Evolutionary conservation across 2,113 vertebrate species (phyloP).

Genomic region (Lagopus leucura): DNA sequence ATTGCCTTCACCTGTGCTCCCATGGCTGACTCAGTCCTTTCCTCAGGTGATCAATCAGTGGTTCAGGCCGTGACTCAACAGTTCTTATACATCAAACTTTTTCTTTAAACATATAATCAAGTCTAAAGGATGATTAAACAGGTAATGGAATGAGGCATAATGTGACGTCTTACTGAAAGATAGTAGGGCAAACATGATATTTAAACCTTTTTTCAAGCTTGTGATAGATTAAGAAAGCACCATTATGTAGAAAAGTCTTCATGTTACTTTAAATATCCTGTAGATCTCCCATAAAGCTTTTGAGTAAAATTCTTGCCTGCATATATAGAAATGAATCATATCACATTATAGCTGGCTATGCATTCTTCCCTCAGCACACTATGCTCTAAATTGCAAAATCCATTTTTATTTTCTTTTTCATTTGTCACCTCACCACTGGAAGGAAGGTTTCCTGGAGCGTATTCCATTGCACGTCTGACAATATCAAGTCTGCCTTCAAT

Average conservation of each 20-base stretch:
- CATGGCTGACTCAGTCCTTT: no score
- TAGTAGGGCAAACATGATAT: conserved; percentile 1
- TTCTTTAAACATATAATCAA: not conserved
- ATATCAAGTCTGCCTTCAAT: conserved; percentile 57
- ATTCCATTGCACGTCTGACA: conserved; percentile 56
- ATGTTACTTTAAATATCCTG: conserved; percentile 24
- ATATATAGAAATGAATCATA: conserved; percentile 34
- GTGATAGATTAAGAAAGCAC: not conserved
- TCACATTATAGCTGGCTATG: conserved; percentile 34
- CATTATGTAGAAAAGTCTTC: not conserved
- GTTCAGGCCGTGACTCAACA: no score
- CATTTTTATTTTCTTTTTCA: conserved; percentile 70
- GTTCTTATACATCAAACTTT: not conserved
- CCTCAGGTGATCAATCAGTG: no score
- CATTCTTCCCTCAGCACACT: conserved; percentile 27
- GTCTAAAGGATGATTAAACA: conserved; percentile 36
- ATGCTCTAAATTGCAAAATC: conserved; percentile 71
- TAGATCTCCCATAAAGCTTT: conserved; percentile 16
- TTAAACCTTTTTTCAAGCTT: conserved; percentile 21
- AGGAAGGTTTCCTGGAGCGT: conserved; percentile 58
- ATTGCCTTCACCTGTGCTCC: no score
- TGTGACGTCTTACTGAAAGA: conserved; percentile 17
- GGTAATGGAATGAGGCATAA: not conserved
- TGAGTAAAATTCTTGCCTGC: not conserved
- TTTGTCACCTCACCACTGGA: conserved; percentile 71